These are phyloP conservation scores for Pseudolaguvia tuberculata DNA, from an alignment of 2,113 vertebrate genomes.

Conservation along the genomic window DNA sequence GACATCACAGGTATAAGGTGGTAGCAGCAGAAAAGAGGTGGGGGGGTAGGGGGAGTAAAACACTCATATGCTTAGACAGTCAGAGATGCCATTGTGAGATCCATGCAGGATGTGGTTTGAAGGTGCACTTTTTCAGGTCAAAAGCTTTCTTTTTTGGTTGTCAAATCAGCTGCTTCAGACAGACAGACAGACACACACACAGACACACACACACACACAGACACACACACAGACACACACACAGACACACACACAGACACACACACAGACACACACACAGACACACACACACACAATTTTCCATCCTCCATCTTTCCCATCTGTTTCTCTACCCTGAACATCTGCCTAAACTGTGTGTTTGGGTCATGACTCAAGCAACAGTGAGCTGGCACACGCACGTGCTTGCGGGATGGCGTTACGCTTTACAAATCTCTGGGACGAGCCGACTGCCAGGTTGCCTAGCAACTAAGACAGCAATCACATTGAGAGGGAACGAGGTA, in stretches of 20 bases:
- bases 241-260: too few relatives aligned
- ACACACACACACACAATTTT: too few relatives aligned
- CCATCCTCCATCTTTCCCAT: too few relatives aligned
- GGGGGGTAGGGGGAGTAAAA: neutral
- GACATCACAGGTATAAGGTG: neutral
- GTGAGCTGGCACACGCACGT: slow-evolving; percentile 8
- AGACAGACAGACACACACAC: too few relatives aligned
- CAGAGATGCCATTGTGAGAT: neutral
- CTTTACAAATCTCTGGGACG: slow-evolving; percentile 63
- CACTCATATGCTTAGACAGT: too few relatives aligned
- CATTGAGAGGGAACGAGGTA: slow-evolving; percentile 46
- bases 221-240: too few relatives aligned
- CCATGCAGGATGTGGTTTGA: neutral
- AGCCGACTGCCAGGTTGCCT: slow-evolving; percentile 66
- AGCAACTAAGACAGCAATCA: slow-evolving; percentile 57
- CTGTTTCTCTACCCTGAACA: neutral
- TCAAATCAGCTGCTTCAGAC: neutral
- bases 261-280: neutral
- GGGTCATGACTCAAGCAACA: slow-evolving; percentile 17
- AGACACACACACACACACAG: too few relatives aligned
- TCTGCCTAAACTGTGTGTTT: neutral
- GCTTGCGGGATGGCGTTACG: slow-evolving; percentile 58
- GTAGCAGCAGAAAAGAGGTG: neutral
- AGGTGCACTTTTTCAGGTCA: neutral
- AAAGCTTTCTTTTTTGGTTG: neutral